Conservation (phyloP, 1,140 invertebrate genomes). For the Thaumatotibia leucotreta region DNA sequence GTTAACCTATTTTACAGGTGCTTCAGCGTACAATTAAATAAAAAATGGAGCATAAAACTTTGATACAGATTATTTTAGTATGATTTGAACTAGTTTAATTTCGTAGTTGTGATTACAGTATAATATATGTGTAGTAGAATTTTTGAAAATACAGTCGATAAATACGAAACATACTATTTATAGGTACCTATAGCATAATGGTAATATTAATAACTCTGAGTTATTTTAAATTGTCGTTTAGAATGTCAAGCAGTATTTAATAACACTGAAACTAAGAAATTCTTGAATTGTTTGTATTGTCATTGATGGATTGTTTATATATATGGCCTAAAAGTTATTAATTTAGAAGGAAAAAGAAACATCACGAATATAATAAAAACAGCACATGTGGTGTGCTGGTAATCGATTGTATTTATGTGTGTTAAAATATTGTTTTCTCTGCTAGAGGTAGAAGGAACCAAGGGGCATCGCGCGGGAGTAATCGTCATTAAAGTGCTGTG, state of each 20-base stretch:
- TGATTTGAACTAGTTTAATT: conserved; percentile 4
- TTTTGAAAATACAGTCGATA: conserved; percentile 7
- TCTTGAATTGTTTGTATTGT: neutral
- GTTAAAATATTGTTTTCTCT: neutral
- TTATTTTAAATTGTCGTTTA: conserved; percentile 2
- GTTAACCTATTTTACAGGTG: conserved; percentile 16
- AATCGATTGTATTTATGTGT: neutral
- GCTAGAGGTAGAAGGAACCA: neutral
- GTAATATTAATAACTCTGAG: neutral
- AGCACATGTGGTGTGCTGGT: neutral
- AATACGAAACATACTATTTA: conserved; percentile 6
- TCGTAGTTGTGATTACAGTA: conserved; percentile 12
- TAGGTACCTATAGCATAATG: conserved; percentile 12
- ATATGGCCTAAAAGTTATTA: conserved; percentile 1
- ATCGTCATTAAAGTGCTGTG: neutral
- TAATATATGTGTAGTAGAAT: conserved; percentile 11
- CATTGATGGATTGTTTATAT: neutral
- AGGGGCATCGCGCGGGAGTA: neutral
- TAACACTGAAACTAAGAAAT: neutral
- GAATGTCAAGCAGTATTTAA: neutral
- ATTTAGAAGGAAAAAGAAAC: neutral
- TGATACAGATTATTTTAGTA: neutral
- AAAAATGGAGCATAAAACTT: neutral
- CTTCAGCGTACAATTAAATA: conserved; percentile 14
- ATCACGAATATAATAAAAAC: neutral